Evolutionary conservation across 2,113 vertebrate genomes (phyloP).

Genomic region (Bucco capensis): DNA sequence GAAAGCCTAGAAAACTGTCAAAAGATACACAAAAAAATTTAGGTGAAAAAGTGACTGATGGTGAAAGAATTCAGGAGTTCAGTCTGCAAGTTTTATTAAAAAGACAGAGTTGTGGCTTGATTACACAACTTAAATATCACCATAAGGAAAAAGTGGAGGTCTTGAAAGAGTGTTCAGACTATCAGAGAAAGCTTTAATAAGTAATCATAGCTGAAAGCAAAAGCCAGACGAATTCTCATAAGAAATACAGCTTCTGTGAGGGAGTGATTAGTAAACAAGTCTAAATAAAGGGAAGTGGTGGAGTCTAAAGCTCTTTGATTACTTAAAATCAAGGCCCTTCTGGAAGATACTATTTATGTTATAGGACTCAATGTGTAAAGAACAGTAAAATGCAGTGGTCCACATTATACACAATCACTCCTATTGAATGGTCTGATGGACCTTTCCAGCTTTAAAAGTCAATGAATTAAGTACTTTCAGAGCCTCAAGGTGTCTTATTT

Average conservation of each 20-base stretch:
- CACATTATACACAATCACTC: neutral
- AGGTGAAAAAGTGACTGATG: neutral
- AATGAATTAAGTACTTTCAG: neutral
- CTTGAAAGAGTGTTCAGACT: neutral
- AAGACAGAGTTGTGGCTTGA: neutral
- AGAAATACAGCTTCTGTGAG: neutral
- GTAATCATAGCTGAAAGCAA: neutral
- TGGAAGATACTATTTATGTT: neutral
- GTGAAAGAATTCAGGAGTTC: neutral
- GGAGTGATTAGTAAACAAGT: neutral
- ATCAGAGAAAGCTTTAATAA: neutral
- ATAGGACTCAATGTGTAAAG: neutral
- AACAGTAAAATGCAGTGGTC: conserved; percentile 3
- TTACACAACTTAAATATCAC: neutral
- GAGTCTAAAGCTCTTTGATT: neutral
- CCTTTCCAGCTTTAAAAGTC: neutral
- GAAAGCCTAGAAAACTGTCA: neutral
- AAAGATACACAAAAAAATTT: neutral
- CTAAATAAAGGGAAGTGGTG: neutral
- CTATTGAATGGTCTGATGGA: neutral
- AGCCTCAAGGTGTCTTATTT: neutral
- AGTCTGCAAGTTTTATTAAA: neutral
- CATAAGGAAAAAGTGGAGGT: neutral
- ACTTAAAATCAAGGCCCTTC: neutral
- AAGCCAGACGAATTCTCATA: neutral